Evolutionary conservation across 1,140 invertebrate species (phyloP), one percentile per base, ranked within the genome.

Genomic region (Catajapyx aquilonaris): DNA sequence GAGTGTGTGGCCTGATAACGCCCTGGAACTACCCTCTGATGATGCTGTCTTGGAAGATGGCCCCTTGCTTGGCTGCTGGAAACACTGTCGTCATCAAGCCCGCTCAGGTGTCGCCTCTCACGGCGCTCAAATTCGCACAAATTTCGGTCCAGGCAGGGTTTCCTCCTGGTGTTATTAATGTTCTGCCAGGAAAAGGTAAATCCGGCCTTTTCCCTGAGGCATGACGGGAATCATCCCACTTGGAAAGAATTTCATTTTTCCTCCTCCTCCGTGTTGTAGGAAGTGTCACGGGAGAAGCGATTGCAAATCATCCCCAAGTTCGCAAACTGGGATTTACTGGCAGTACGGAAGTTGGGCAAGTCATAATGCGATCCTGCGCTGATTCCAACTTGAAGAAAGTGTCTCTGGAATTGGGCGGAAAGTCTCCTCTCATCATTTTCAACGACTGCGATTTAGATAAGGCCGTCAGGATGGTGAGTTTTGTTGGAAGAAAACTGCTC

Each of bases 241-340:
- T 9, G 13, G 23, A 28, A 28, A 13, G 7, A 28, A 13, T 13
- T 28, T 28, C 7, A 28, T 7, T 28, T 28, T 9, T 9, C 7
- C 23, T 28, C 7, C 23, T 13, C 7, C 23, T 28, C 7, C 23
- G 7, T 28, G 23, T 28, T 28, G 13, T 41, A 63, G 66, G 77
- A 4, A 61, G 70, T 0, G 65, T 71, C 1, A 68, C 74, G 31
- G 88, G 90, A 1, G 75, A 85, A 50, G 83, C 85, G 0, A 61
- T 96, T 11, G 80, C 81, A 1, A 69, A 77, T 38, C 87, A 95
- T 59, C 72, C 73, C 0, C 49, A 75, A 4, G 68, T 95, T 0
- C 65, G 86, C 15, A 95, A 95, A 54, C 56, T 96, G 1, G 88
- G 87, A 1, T 95, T 96, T 53, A 96, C 90, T 3, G 90, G 90